Evolutionary conservation across 1,140 invertebrate species (phyloP), one percentile per base, ranked within the genome.

Genomic region (Megalopta genalis): DNA sequence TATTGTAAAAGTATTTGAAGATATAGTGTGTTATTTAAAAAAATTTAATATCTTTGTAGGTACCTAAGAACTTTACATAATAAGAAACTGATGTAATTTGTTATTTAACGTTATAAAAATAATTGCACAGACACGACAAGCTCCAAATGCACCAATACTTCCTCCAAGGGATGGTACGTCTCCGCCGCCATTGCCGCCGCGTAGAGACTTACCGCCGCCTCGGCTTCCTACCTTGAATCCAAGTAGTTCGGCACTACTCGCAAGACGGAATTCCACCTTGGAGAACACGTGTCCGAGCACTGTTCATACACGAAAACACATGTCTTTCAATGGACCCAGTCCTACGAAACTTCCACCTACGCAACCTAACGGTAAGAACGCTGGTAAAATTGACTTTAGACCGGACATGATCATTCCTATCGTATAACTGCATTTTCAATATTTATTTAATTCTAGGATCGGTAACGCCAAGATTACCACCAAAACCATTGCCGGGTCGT

Each of bases 161-260:
- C 95, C 95, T 37, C 94, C 95, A 21, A 90, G 94, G 76, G 94
- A 95, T 83, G 90, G 92, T 68, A 94, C 93, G 10, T 94, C 94
- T 23, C 95, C 95, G 32, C 95, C 95, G 4, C 94, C 94, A 70
- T 89, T 95, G 70, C 95, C 95, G 25, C 95, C 95, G 21, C 91
- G 95, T 75, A 88, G 93, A 39, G 94, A 94, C 69, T 81, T 93
- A 1, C 88, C 88, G 85, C 94, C 93, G n/a, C 93, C 90, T 72
- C 93, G 90, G 83, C 89, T 92, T 79, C 93, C 90, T 39, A 90
- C 88, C 23, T 85, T 90, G 65, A 92, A 91, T 80, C 85, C 89
- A 16, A 90, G 86, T 59, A 89, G 84, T 54, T 91, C 91, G 72
- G 88, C 91, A 74, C 77, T 93, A 64, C 81, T 93, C 14, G 91